These are phyloP conservation scores for Coranthus polyacanthus DNA, from an alignment of 2,797 vertebrate species.

Conservation along the genomic window DNA sequence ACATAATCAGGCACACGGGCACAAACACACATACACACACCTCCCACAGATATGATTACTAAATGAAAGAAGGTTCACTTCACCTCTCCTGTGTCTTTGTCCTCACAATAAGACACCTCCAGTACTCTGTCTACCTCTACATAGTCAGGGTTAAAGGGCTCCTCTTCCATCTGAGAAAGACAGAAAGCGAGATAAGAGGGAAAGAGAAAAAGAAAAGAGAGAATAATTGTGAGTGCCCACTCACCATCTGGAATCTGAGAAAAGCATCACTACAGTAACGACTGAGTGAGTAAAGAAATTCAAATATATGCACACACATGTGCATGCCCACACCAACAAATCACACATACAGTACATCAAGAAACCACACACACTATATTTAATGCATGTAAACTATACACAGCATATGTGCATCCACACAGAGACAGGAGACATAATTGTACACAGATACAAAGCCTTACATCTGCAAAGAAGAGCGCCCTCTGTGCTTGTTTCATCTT, in stretches of 20 bases:
- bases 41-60: conserved; percentile 44
- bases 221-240: conserved; percentile 65
- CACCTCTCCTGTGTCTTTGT: conserved; percentile 98
- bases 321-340: conserved; percentile 54
- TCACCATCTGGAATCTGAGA: conserved; percentile 76
- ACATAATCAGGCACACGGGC: conserved; percentile 25
- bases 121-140: conserved; percentile 98
- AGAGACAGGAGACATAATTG: too few species aligned
- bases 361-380: conserved; percentile 7
- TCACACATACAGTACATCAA: conserved; percentile 22
- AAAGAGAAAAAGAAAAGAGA: conserved; percentile 22
- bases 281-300: conserved; percentile 54
- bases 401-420: conserved; percentile 4
- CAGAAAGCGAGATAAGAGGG: conserved; percentile 31
- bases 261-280: conserved; percentile 47
- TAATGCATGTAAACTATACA: conserved; percentile 12
- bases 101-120: conserved; percentile 98
- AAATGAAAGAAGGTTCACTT: conserved; percentile 54
- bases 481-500: conserved; percentile 98
- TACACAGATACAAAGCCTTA: conserved; percentile 81
- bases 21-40: conserved; percentile 32
- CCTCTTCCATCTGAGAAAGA: conserved; percentile 94
- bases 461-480: conserved; percentile 98
- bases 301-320: conserved; percentile 71
- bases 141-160: conserved; percentile 98